Evolutionary conservation across 2,888 invertebrate species (phyloP), one percentile per base, ranked within the genome.

Genomic region (Criorhina ranunculi): DNA sequence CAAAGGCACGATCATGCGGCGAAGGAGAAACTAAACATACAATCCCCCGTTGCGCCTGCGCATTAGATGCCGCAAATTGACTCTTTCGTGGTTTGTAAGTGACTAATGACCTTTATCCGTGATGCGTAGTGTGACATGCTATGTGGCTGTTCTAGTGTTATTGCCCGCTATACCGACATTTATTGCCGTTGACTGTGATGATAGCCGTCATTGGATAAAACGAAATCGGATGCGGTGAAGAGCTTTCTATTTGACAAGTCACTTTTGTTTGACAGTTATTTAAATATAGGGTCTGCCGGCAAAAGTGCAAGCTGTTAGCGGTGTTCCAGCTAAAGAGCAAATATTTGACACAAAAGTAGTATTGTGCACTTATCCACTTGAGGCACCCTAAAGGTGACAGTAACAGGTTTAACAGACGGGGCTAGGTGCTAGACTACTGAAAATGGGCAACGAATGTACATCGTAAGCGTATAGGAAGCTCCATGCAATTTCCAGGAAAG

Each of bases 61-160:
- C 46, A 70, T 70, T 57, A 57, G 44, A 44, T 51, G n/a, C 9
- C 19, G 11, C 19, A 57, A 37, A 37, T 37, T 15, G 31, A 40
- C 12, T 60, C 9, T 24, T 31, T 66, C 29, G 31, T 19, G 46
- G 40, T n/a, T 33, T 11, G n/a, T 49, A 37, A 17, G 46, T 59
- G 44, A 59, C 44, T 62, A 42, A 64, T 75, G 55, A 75, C 75
- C 64, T 64, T 73, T 70, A 59, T 70, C 40, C 42, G 5, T 44
- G 69, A 53, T 73, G 53, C 62, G 51, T 72, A 29, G 12, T 31
- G 40, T 11, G 51, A 12, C 37, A 37, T 37, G n/a, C n/a, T 35
- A 11, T 1, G 15, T 33, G n/a, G n/a, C 6, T 8, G 2, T 12
- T 49, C 24, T 15, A 15, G 12, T 35, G 33, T 46, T 49, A 31